These are phyloP conservation scores for Drosophila pachea DNA, from an alignment of 1,140 invertebrate genomes.

Conservation along the genomic window DNA sequence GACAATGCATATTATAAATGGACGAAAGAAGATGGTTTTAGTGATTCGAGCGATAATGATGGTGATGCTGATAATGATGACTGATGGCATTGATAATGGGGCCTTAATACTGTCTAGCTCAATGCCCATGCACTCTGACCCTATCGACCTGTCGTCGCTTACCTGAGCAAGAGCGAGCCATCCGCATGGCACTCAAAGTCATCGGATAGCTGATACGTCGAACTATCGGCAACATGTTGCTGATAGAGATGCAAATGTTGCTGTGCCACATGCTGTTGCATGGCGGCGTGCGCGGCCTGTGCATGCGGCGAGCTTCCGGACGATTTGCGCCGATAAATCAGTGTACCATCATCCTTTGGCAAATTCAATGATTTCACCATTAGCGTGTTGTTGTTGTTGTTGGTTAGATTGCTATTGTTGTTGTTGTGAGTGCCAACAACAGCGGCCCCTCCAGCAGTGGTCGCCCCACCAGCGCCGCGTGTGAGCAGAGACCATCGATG, in stretches of 20 bases:
- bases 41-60: too few relatives aligned
- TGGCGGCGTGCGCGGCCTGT: slow-evolving; percentile 30
- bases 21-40: too few relatives aligned
- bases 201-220: slow-evolving; percentile 63
- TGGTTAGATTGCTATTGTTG: slow-evolving; percentile 56
- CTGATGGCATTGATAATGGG: too few relatives aligned
- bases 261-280: slow-evolving; percentile 49
- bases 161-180: slow-evolving; percentile 71
- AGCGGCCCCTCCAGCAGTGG: neutral
- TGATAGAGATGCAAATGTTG: slow-evolving; percentile 53
- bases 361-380: slow-evolving; percentile 75
- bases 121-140: neutral
- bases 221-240: slow-evolving; percentile 54
- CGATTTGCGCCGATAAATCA: slow-evolving; percentile 81
- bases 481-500: slow-evolving; percentile 73
- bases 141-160: too few relatives aligned
- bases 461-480: slow-evolving; percentile 28
- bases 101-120: too few relatives aligned
- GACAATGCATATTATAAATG: too few relatives aligned
- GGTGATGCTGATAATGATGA: neutral
- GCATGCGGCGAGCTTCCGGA: slow-evolving; percentile 80
- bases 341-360: slow-evolving; percentile 79
- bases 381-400: slow-evolving; percentile 72
- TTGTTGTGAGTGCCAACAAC: slow-evolving; percentile 48
- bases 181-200: slow-evolving; percentile 76